Evolutionary conservation across 2,797 vertebrate species (phyloP).

Genomic region (Otolemur crassicaudatus): DNA sequence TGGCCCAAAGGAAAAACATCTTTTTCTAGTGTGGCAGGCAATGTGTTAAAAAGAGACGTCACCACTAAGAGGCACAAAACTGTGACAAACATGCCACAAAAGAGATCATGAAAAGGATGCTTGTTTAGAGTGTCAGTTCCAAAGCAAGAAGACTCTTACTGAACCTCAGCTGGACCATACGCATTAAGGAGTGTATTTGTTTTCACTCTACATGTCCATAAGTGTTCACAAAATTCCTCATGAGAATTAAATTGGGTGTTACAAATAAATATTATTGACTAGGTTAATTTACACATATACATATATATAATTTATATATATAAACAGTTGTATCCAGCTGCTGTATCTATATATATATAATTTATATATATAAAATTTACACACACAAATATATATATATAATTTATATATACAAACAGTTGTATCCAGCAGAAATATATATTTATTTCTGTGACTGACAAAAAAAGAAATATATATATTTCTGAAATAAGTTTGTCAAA

Average conservation of each 20-base stretch:
- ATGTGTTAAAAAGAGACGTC: neutral
- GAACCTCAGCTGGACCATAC: neutral
- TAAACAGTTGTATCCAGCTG: too few species aligned
- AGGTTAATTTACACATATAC: neutral
- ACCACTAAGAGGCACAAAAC: neutral
- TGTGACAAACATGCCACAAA: neutral
- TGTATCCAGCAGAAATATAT: too few species aligned
- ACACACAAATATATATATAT: too few species aligned
- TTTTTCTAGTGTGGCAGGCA: too few species aligned
- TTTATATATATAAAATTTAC: too few species aligned
- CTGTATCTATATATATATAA: too few species aligned
- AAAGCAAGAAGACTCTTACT: neutral
- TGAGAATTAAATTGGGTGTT: neutral
- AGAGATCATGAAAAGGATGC: neutral
- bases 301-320: neutral
- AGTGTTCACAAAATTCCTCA: neutral
- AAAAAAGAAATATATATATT: too few species aligned
- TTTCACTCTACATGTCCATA: neutral
- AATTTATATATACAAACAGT: too few species aligned
- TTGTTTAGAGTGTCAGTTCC: neutral
- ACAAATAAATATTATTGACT: neutral
- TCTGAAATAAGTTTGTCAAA: neutral
- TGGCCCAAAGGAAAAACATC: too few species aligned
- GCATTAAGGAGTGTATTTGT: neutral
- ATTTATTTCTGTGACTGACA: too few species aligned